A percentile compares a stretch with the other conserved stretches of the same genome.
Conservation (phyloP, 2,113 vertebrate species). For the Anarrhichthys ocellatus region DNA sequence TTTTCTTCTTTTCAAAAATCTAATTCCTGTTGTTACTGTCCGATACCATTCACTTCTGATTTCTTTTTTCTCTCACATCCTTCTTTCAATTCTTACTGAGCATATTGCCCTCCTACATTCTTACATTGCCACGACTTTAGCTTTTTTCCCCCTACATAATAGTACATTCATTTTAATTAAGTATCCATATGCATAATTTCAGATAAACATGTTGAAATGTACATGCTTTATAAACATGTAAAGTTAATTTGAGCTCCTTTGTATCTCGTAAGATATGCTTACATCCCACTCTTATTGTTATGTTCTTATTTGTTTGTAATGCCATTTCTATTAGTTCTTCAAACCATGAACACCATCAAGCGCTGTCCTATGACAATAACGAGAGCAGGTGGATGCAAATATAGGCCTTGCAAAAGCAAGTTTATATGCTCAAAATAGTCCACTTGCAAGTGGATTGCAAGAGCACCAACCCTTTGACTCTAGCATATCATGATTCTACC, state of each 20-base stretch:
- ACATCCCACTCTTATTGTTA: conserved; percentile 2
- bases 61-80: not conserved
- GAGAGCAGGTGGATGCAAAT: not conserved
- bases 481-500: conserved; percentile 32
- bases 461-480: conserved; percentile 31
- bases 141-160: not conserved
- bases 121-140: conserved; percentile 25
- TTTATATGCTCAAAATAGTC: conserved; percentile 28
- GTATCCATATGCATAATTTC: not conserved
- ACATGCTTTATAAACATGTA: conserved; percentile 23
- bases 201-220: conserved; percentile 29
- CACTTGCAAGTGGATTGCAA: conserved; percentile 22
- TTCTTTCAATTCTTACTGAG: conserved; percentile 35
- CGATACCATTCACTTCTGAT: not conserved
- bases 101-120: conserved; percentile 52
- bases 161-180: not conserved
- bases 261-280: conserved; percentile 21
- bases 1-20: conserved; percentile 34
- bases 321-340: conserved; percentile 6
- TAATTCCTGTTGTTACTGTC: conserved; percentile 44
- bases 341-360: conserved; percentile 24
- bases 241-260: conserved; percentile 1
- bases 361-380: conserved; percentile 21
- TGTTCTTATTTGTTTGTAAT: conserved; percentile 10
- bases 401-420: conserved; percentile 4